phyloP scores from a whole-genome alignment of 2,113 vertebrate genomes.

The Girardinichthys multiradiatus region DNA sequence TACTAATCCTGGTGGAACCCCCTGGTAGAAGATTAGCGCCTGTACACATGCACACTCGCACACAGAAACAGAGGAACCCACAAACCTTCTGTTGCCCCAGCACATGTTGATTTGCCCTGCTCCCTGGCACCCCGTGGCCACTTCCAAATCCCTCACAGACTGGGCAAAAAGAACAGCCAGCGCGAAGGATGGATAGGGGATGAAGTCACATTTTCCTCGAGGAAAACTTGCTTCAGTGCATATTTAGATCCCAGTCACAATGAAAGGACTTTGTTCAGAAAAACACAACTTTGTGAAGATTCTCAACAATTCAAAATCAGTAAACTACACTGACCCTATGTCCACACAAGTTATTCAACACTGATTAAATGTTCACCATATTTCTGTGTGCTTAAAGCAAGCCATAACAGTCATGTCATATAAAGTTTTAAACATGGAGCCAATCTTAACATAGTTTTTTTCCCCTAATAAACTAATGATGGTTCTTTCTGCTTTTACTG shows the following conservation, averaged over 20 bases:
- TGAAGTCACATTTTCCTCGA: conserved; percentile 10
- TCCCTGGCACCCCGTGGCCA: conserved; percentile 43
- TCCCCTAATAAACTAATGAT: too few species aligned
- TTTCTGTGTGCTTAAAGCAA: not conserved
- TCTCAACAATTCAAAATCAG: not conserved
- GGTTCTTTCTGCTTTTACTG: too few species aligned
- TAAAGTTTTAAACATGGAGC: not conserved
- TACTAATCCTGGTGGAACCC: conserved; percentile 75
- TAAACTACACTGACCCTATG: too few species aligned
- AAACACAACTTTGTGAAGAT: not conserved
- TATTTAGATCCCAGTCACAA: conserved; percentile 1
- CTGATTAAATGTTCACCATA: too few species aligned
- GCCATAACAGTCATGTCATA: not conserved
- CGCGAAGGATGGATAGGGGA: not conserved
- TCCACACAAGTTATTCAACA: too few species aligned
- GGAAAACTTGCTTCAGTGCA: not conserved
- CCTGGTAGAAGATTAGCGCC: conserved; percentile 64
- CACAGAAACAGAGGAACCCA: conserved; percentile 19
- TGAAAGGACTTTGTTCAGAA: not conserved
- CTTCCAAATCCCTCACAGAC: conserved; percentile 59
- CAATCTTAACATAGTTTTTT: too few species aligned
- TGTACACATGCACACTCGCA: conserved; percentile 34
- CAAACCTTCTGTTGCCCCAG: conserved; percentile 62
- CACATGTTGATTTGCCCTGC: conserved; percentile 67
- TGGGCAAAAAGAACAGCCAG: conserved; percentile 27